Conservation (phyloP, 2,888 invertebrate species). For the Sipunculus nudus region DNA sequence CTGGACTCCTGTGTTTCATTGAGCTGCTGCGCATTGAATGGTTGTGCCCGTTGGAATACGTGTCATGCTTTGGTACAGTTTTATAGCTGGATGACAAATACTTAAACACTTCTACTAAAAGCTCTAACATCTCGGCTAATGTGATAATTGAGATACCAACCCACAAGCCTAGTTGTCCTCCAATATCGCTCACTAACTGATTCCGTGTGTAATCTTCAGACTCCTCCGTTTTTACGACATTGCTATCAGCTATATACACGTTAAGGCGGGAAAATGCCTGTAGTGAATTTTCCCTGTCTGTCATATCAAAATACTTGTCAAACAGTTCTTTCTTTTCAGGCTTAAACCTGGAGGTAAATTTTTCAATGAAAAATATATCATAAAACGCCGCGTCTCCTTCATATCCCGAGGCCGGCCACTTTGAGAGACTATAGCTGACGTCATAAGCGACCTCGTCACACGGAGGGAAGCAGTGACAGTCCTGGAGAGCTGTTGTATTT, state of each 20-base stretch:
- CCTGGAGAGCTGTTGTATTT: constrained; percentile 28
- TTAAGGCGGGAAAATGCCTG: constrained; percentile 38
- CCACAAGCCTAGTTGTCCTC: constrained; percentile 40
- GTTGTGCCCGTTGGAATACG: too few relatives aligned
- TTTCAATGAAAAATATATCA: constrained; percentile 35
- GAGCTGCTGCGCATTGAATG: too few relatives aligned
- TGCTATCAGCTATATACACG: constrained; percentile 40
- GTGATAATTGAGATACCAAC: constrained; percentile 39
- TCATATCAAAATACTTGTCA: constrained; percentile 23
- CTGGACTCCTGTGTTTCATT: too few relatives aligned
- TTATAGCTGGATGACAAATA: too few relatives aligned
- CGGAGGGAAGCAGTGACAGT: constrained; percentile 34
- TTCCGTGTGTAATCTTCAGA: constrained; percentile 34
- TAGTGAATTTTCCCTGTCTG: constrained; percentile 32
- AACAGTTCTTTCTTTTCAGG: constrained; percentile 25
- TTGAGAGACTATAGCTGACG: constrained; percentile 37
- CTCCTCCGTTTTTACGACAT: constrained; percentile 40
- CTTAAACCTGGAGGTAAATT: constrained; percentile 29
- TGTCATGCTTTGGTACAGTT: too few relatives aligned
- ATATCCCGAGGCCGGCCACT: constrained; percentile 40
- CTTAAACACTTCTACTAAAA: constrained; percentile 15
- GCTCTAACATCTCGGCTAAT: constrained; percentile 32
- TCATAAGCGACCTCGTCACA: constrained; percentile 38
- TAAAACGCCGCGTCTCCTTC: constrained; percentile 37
- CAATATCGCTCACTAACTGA: constrained; percentile 39